These are phyloP conservation scores for Peromyscus attwateri DNA, from an alignment of 2,797 vertebrate genomes.

Conservation along the genomic window DNA sequence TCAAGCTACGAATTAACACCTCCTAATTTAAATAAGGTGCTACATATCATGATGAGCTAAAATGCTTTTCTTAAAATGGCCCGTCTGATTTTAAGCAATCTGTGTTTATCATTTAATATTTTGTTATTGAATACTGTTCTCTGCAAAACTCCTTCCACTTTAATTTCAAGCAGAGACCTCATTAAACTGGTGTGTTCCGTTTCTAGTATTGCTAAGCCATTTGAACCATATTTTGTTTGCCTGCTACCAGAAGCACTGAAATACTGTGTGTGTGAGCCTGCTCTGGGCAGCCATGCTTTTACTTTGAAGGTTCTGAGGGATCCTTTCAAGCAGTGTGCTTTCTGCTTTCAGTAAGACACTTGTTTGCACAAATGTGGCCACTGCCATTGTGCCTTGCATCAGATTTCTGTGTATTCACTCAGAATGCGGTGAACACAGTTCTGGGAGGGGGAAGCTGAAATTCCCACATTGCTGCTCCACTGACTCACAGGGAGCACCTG, in stretches of 20 bases:
- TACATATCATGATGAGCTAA: slow-evolving; percentile 94
- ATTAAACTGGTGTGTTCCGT: slow-evolving; percentile 88
- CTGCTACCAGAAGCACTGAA: slow-evolving; percentile 77
- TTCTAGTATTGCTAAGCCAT: slow-evolving; percentile 85
- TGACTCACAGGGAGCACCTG: slow-evolving; percentile 77
- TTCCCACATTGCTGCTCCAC: slow-evolving; percentile 78
- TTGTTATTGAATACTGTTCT: slow-evolving; percentile 91
- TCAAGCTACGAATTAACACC: slow-evolving; percentile 94
- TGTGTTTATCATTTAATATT: slow-evolving; percentile 94
- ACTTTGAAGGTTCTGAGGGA: slow-evolving; percentile 81
- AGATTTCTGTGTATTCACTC: slow-evolving; percentile 60
- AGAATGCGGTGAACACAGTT: slow-evolving; percentile 76
- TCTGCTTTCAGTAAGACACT: slow-evolving; percentile 77
- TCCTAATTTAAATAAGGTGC: slow-evolving; percentile 95
- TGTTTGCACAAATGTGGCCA: slow-evolving; percentile 68
- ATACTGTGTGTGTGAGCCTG: slow-evolving; percentile 78
- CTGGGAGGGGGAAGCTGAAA: slow-evolving; percentile 76
- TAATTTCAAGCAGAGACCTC: slow-evolving; percentile 91
- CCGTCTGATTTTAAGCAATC: slow-evolving; percentile 93
- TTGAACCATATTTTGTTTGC: slow-evolving; percentile 81
- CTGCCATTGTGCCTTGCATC: slow-evolving; percentile 76
- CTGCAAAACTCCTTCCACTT: slow-evolving; percentile 89
- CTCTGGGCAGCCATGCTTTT: slow-evolving; percentile 77
- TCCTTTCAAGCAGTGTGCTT: slow-evolving; percentile 83
- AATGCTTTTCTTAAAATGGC: slow-evolving; percentile 93